Conservation (phyloP, 2,797 vertebrate genomes). For the Sparus aurata region DNA sequence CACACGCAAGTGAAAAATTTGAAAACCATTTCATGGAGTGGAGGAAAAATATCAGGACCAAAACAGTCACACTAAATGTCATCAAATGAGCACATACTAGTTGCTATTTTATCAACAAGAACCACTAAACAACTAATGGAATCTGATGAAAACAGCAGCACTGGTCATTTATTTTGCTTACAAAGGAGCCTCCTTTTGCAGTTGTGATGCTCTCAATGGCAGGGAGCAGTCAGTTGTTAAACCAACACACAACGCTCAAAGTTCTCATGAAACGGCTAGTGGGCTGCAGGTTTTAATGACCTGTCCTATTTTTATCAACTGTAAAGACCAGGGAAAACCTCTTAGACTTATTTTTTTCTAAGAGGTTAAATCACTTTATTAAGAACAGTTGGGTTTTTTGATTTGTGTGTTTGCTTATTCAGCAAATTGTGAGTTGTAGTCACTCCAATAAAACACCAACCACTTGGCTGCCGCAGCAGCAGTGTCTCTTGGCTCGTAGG, state of each 20-base stretch:
- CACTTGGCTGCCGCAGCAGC: too few species aligned
- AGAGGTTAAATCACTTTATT: too few species aligned
- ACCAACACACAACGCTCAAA: background rate
- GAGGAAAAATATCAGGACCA: slow-evolving; percentile 42
- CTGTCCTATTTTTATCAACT: too few species aligned
- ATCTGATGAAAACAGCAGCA: background rate
- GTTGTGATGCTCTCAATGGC: background rate
- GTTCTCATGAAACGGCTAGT: too few species aligned
- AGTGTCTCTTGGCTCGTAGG: too few species aligned
- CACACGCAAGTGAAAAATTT: slow-evolving; percentile 42
- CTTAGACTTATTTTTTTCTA: too few species aligned
- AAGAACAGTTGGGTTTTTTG: too few species aligned
- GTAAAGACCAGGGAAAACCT: too few species aligned
- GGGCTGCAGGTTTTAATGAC: too few species aligned
- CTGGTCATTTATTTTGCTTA: background rate
- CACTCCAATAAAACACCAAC: too few species aligned
- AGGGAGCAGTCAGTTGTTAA: background rate
- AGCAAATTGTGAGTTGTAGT: too few species aligned
- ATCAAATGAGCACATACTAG: slow-evolving; percentile 55
- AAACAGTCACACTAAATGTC: slow-evolving; percentile 43
- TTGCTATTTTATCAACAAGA: background rate
- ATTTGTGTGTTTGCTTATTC: too few species aligned
- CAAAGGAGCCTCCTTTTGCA: background rate
- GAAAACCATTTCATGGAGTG: slow-evolving; percentile 67
- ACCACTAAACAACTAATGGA: background rate